Conservation (phyloP, 2,797 vertebrate genomes). For the Oreochromis mossambicus region DNA sequence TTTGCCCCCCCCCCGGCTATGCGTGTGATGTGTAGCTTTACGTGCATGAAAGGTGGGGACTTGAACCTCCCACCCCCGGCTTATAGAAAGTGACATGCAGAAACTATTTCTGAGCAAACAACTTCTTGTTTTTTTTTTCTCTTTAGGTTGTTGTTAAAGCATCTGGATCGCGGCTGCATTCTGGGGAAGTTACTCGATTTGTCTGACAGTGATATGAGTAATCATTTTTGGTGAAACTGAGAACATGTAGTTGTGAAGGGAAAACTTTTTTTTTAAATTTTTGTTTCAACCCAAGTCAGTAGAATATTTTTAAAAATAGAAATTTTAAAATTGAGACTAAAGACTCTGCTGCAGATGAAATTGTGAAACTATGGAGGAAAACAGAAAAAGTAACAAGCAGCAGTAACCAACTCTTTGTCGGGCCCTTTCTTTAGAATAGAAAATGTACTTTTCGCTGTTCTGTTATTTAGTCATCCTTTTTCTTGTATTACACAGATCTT, state of each 20-base stretch:
- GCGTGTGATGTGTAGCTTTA: not conserved
- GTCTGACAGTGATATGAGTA: slow-evolving; percentile 15
- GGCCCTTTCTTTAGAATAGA: not conserved
- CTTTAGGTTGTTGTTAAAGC: slow-evolving; percentile 5
- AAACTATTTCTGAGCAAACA: slow-evolving; percentile 30
- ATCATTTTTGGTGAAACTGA: slow-evolving; percentile 20
- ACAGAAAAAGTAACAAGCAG: not conserved
- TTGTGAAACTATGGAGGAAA: not conserved
- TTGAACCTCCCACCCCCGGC: slow-evolving; percentile 12
- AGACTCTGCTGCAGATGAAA: not conserved
- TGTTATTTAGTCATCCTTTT: not conserved
- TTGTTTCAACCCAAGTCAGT: not conserved
- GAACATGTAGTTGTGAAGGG: not conserved
- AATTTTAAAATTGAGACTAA: not conserved
- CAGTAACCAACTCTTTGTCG: not conserved
- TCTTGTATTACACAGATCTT: not conserved
- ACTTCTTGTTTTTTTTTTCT: slow-evolving; percentile 12
- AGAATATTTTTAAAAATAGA: not conserved
- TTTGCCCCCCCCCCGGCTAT: slow-evolving; percentile 13
- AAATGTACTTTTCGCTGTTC: not conserved
- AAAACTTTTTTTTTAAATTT: fast-evolving
- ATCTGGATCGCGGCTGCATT: slow-evolving; percentile 17
- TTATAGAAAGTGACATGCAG: slow-evolving; percentile 64
- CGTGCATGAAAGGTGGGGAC: not conserved
- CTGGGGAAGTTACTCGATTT: slow-evolving; percentile 24